These are phyloP conservation scores for Cosmopolites sordidus DNA, from an alignment of 2,888 invertebrate genomes.

Conservation along the genomic window DNA sequence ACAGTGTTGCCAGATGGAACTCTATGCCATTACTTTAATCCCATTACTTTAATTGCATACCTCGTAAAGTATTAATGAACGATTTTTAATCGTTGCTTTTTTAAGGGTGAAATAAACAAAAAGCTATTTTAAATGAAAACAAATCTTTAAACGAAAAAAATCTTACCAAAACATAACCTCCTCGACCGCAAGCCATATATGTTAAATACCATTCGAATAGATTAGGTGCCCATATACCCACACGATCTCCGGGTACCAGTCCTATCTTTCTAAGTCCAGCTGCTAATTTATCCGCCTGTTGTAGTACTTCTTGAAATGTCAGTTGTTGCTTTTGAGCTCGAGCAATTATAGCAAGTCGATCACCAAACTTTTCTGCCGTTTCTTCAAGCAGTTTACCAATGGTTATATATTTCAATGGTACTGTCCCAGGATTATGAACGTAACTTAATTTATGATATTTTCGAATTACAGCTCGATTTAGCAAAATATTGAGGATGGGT, in stretches of 20 bases:
- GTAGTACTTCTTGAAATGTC: conserved; percentile 52
- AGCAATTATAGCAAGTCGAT: conserved; percentile 57
- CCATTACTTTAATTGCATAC: too few relatives aligned
- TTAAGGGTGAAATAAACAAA: too few relatives aligned
- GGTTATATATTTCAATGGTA: conserved; percentile 53
- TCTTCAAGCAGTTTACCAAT: conserved; percentile 56
- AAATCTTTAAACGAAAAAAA: too few relatives aligned
- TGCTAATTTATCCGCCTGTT: conserved; percentile 63
- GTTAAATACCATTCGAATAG: conserved; percentile 69
- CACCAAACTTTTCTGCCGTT: conserved; percentile 53
- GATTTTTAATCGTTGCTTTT: too few relatives aligned
- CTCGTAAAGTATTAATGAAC: too few relatives aligned
- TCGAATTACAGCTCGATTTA: background rate
- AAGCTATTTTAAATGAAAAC: too few relatives aligned
- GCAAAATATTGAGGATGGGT: too few relatives aligned
- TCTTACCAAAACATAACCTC: conserved; percentile 66
- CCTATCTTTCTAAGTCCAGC: conserved; percentile 66
- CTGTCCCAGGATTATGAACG: conserved; percentile 49
- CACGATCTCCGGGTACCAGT: conserved; percentile 63
- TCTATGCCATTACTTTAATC: too few relatives aligned
- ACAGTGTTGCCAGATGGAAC: too few relatives aligned
- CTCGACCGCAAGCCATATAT: conserved; percentile 66
- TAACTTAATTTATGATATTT: conserved; percentile 49
- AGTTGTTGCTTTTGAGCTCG: conserved; percentile 52
- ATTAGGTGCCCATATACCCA: conserved; percentile 81